These are phyloP conservation scores for Antennarius maculatus DNA, from an alignment of 2,797 vertebrate genomes.

Conservation along the genomic window DNA sequence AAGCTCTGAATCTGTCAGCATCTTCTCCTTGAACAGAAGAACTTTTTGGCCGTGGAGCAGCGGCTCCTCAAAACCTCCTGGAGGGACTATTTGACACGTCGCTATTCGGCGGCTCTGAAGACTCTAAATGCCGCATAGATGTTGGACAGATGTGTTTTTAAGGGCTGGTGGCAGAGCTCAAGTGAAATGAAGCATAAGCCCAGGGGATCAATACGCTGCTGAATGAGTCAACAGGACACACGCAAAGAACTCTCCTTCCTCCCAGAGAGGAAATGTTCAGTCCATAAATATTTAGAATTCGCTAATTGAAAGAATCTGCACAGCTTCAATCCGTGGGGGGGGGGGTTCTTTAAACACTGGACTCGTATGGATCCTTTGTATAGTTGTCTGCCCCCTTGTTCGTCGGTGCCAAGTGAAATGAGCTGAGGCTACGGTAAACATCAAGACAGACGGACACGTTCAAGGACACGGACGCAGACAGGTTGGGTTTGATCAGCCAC, in stretches of 20 bases:
- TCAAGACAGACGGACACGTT: slow-evolving; percentile 24
- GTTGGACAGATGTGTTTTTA: slow-evolving; percentile 42
- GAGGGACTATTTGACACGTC: background rate
- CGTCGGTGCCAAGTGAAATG: slow-evolving; percentile 66
- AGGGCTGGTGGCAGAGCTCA: slow-evolving; percentile 44
- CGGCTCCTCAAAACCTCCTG: background rate
- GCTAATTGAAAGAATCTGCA: slow-evolving; percentile 82
- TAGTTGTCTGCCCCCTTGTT: slow-evolving; percentile 64
- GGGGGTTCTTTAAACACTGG: slow-evolving; percentile 75
- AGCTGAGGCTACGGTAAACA: slow-evolving; percentile 60
- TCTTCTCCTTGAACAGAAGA: background rate
- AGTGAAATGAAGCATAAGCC: slow-evolving; percentile 63
- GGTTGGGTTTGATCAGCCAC: slow-evolving; percentile 39
- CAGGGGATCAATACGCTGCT: slow-evolving; percentile 62
- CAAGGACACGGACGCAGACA: slow-evolving; percentile 32
- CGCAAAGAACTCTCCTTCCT: slow-evolving; percentile 45
- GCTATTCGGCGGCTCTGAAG: slow-evolving; percentile 7
- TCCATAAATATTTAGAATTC: slow-evolving; percentile 83
- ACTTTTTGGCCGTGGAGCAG: background rate
- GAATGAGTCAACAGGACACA: slow-evolving; percentile 61
- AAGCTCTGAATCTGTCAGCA: background rate
- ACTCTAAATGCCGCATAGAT: slow-evolving; percentile 4
- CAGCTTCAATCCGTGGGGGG: slow-evolving; percentile 56
- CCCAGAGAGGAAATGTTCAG: slow-evolving; percentile 81
- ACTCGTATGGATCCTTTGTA: slow-evolving; percentile 70